Evolutionary conservation across 2,888 invertebrate genomes (phyloP).

Genomic region (Macaria notata): DNA sequence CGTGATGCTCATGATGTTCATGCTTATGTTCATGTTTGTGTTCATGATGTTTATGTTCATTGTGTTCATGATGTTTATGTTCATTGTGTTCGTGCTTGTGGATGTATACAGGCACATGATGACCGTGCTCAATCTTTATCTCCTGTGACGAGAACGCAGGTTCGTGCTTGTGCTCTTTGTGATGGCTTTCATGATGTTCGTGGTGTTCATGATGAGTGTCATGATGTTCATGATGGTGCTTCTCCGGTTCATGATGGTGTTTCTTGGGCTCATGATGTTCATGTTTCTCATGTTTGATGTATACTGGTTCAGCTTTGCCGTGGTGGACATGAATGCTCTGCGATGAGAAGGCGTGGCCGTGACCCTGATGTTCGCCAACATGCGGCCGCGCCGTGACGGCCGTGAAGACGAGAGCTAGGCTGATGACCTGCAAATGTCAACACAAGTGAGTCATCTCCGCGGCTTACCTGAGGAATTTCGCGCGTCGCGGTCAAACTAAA

Average conservation of each 20-base stretch:
- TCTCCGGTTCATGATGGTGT: background rate
- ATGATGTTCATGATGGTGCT: background rate
- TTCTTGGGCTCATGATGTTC: slow-evolving; percentile 4
- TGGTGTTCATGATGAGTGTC: background rate
- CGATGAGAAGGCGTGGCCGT: slow-evolving; percentile 46
- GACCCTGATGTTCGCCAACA: slow-evolving; percentile 36
- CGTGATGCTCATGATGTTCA: slow-evolving; percentile 16
- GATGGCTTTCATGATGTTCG: slow-evolving; percentile 21
- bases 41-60: slow-evolving; percentile 14
- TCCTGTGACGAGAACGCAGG: slow-evolving; percentile 21
- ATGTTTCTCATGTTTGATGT: background rate
- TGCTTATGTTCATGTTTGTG: slow-evolving; percentile 18
- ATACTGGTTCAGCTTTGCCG: slow-evolving; percentile 31
- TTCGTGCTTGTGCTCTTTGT: background rate
- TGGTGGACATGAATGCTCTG: slow-evolving; percentile 50
- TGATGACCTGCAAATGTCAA: slow-evolving; percentile 34
- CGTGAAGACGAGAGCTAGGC: slow-evolving; percentile 29
- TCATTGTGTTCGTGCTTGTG: slow-evolving; percentile 14
- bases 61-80: slow-evolving; percentile 12
- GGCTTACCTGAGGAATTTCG: background rate
- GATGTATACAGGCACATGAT: slow-evolving; percentile 8
- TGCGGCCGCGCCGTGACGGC: slow-evolving; percentile 32
- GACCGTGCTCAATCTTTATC: slow-evolving; percentile 15
- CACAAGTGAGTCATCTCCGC: slow-evolving; percentile 3
- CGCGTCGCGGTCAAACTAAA: no score